Percentiles rank a stretch among this genome's conserved stretches.
These are phyloP conservation scores for Brachycybe producta DNA, from an alignment of 2,888 invertebrate genomes.

Conservation along the genomic window DNA sequence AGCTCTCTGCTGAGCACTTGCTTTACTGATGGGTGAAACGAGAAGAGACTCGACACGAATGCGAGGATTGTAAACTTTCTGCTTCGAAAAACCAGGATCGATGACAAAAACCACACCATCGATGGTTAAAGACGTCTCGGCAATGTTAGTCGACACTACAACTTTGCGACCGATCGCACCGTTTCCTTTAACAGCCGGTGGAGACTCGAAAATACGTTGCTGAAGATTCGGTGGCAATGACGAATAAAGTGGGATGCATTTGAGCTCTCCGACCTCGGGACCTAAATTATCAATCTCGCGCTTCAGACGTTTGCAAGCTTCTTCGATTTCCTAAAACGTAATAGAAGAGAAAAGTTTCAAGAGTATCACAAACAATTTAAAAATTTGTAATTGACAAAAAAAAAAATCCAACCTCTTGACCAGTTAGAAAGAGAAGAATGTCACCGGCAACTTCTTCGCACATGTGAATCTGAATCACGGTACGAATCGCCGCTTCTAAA, in stretches of 20 bases:
- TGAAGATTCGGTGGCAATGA: constrained; percentile 94
- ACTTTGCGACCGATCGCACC: constrained; percentile 84
- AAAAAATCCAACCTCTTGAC: constrained; percentile 40
- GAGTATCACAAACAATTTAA: constrained; percentile 6
- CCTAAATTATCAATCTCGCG: constrained; percentile 91
- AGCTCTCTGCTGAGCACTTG: constrained; percentile 94
- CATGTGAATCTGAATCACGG: constrained; percentile 94
- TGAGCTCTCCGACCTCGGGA: constrained; percentile 90
- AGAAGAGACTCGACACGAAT: constrained; percentile 90
- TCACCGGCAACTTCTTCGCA: constrained; percentile 87
- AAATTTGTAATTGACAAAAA: constrained; percentile 6
- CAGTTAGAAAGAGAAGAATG: constrained; percentile 76
- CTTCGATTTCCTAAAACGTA: constrained; percentile 87
- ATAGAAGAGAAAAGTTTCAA: too few species aligned
- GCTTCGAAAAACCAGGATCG: constrained; percentile 98
- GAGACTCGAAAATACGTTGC: constrained; percentile 64
- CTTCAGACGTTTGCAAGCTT: constrained; percentile 94
- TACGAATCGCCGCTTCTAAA: constrained; percentile 93
- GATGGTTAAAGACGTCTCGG: constrained; percentile 96
- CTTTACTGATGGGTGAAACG: constrained; percentile 97
- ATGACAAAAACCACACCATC: constrained; percentile 99
- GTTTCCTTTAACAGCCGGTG: constrained; percentile 78
- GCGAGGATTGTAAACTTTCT: constrained; percentile 86
- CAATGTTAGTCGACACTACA: constrained; percentile 97
- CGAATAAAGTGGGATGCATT: constrained; percentile 97